Conservation (phyloP, 2,888 invertebrate genomes). For the Netelia virgata region DNA sequence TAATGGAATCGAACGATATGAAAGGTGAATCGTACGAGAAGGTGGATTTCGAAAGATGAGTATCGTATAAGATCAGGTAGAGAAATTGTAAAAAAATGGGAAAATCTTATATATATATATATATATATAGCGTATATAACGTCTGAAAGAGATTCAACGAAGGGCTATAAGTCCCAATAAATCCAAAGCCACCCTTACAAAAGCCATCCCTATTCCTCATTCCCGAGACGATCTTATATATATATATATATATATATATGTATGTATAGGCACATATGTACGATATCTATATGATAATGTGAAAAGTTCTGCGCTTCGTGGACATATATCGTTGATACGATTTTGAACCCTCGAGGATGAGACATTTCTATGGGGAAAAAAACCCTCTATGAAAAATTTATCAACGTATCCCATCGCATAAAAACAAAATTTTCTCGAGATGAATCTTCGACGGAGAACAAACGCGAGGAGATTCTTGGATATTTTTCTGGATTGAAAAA, state of each 20-base stretch:
- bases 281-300: slow-evolving; percentile 43
- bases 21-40: background rate
- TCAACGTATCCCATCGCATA: slow-evolving; percentile 32
- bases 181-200: slow-evolving; percentile 53
- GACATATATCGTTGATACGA: slow-evolving; percentile 18
- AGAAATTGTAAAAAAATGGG: background rate
- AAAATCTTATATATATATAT: background rate
- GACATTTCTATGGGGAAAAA: background rate
- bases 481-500: slow-evolving; percentile 27
- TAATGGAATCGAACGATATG: background rate
- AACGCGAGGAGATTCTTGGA: too few relatives aligned
- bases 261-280: background rate
- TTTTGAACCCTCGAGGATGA: slow-evolving; percentile 17
- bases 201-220: slow-evolving; percentile 56
- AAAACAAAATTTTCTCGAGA: too few relatives aligned
- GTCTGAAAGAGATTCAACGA: slow-evolving; percentile 29
- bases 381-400: slow-evolving; percentile 47
- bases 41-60: background rate
- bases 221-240: slow-evolving; percentile 34
- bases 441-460: too few relatives aligned
- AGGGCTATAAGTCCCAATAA: slow-evolving; percentile 50
- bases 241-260: slow-evolving; percentile 4
- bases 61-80: background rate
- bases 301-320: slow-evolving; percentile 12
- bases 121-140: slow-evolving; percentile 16